Evolutionary conservation across 2,113 vertebrate genomes (phyloP).

Genomic region (Eurystomus gularis): DNA sequence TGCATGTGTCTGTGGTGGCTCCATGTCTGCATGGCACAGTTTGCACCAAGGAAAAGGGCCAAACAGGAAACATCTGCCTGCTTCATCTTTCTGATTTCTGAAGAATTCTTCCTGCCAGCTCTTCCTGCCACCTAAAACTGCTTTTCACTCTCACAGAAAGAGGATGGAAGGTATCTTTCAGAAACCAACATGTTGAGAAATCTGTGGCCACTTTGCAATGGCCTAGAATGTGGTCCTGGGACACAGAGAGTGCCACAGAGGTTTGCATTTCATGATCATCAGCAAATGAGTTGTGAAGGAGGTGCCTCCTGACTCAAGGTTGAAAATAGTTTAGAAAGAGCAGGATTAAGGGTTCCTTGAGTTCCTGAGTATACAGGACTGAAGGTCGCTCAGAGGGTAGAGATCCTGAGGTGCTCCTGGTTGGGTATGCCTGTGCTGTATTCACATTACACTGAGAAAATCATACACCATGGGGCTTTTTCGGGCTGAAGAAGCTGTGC

Average conservation of each 20-base stretch:
- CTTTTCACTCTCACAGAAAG: neutral
- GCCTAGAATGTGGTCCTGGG: neutral
- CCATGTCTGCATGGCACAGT: neutral
- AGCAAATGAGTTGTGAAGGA: neutral
- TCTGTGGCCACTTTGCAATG: neutral
- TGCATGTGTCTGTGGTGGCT: neutral
- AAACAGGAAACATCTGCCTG: neutral
- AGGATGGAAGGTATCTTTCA: neutral
- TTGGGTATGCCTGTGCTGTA: neutral
- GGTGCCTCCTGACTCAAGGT: accelerated
- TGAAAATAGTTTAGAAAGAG: neutral
- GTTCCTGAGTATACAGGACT: neutral
- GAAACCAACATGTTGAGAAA: neutral
- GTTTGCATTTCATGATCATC: neutral
- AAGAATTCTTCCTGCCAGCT: neutral
- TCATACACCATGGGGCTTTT: neutral
- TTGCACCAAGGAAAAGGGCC: neutral
- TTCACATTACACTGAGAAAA: neutral
- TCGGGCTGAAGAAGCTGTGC: neutral
- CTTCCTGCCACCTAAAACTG: neutral
- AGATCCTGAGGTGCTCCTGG: neutral
- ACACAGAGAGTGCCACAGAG: neutral
- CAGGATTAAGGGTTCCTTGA: neutral
- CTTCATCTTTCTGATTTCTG: neutral
- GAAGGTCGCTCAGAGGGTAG: neutral